A percentile compares a stretch with the other conserved stretches of the same genome.
Conservation (phyloP, 2,113 vertebrate species). For the Eupsittula cactorum region DNA sequence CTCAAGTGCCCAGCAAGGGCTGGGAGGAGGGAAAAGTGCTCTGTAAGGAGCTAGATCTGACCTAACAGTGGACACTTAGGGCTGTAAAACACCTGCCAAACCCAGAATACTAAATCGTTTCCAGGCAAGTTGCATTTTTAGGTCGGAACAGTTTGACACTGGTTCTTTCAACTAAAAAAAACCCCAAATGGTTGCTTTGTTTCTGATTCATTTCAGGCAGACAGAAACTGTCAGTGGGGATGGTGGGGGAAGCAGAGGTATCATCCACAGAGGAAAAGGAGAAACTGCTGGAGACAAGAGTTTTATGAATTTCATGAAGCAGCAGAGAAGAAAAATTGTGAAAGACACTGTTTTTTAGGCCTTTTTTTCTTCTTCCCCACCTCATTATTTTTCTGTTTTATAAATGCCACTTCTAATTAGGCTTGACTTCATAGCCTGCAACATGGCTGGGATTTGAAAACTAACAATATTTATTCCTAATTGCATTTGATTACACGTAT, state of each 20-base stretch:
- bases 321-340: not conserved
- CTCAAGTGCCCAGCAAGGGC: not conserved
- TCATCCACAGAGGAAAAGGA: not conserved
- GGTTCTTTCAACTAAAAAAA: not conserved
- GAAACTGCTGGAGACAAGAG: not conserved
- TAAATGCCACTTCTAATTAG: not conserved
- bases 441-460: not conserved
- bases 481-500: not conserved
- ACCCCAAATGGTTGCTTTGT: not conserved
- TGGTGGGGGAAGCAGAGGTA: not conserved
- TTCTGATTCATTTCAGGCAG: not conserved
- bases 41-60: not conserved
- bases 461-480: not conserved
- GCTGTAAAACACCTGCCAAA: not conserved
- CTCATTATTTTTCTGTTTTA: not conserved
- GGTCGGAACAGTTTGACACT: slow-evolving; percentile 35
- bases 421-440: not conserved
- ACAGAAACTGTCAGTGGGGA: not conserved
- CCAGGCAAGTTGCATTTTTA: not conserved
- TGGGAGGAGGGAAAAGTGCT: not conserved
- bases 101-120: not conserved
- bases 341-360: not conserved
- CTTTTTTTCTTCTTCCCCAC: not conserved
- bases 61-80: not conserved
- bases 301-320: not conserved